These are phyloP conservation scores for Sus cebifrons DNA, from an alignment of 2,797 vertebrate genomes.

Conservation along the genomic window DNA sequence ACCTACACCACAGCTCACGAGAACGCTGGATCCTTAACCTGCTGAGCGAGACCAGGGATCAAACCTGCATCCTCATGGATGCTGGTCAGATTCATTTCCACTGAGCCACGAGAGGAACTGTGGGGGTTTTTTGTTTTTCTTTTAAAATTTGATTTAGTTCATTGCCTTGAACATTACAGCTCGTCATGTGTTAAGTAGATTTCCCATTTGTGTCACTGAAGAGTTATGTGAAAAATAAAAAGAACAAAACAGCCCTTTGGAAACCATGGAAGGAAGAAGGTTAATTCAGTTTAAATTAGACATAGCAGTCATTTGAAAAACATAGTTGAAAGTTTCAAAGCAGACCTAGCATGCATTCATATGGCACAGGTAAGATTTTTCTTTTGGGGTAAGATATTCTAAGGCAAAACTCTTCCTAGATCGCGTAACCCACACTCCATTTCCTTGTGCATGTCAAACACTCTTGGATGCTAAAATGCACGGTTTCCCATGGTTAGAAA, in stretches of 20 bases:
- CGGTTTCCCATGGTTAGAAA: constrained; percentile 62
- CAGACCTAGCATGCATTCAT: background rate
- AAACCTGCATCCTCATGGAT: too few species aligned
- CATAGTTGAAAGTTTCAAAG: constrained; percentile 73
- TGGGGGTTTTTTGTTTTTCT: background rate
- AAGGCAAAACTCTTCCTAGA: constrained; percentile 52
- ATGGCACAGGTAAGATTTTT: constrained; percentile 61
- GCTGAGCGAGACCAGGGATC: too few species aligned
- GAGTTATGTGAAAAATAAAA: constrained; percentile 41
- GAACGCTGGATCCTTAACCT: too few species aligned
- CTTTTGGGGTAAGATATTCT: constrained; percentile 35
- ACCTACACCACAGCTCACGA: too few species aligned
- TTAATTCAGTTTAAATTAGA: constrained; percentile 81
- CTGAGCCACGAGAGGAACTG: too few species aligned
- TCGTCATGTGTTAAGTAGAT: constrained; percentile 49
- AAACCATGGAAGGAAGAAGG: constrained; percentile 63
- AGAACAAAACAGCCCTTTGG: constrained; percentile 50
- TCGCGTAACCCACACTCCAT: constrained; percentile 24
- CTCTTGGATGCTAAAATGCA: constrained; percentile 52
- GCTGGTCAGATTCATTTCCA: too few species aligned
- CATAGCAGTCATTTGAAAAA: constrained; percentile 74
- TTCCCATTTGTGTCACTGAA: constrained; percentile 75
- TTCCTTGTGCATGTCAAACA: constrained; percentile 64
- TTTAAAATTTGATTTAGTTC: constrained; percentile 34
- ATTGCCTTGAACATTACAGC: constrained; percentile 8